These are phyloP conservation scores for Diloba caeruleocephala DNA, from an alignment of 2,888 invertebrate genomes.

Conservation along the genomic window DNA sequence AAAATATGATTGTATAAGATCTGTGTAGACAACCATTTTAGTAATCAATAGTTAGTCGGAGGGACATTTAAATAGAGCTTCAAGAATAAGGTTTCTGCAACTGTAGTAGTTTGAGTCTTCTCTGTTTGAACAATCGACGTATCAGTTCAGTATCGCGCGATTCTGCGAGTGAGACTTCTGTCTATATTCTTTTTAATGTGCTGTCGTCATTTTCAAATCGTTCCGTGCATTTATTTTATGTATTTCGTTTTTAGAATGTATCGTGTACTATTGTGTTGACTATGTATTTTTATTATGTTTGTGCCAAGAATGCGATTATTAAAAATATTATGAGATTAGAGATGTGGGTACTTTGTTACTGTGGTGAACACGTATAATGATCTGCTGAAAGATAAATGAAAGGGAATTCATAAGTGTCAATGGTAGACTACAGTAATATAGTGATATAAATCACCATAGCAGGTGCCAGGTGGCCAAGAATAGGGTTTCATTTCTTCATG, in stretches of 20 bases:
- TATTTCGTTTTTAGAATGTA: conserved; percentile 48
- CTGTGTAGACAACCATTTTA: too few relatives aligned
- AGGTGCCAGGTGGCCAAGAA: neutral
- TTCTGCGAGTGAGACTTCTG: conserved; percentile 24
- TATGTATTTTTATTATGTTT: conserved; percentile 32
- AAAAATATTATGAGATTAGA: conserved; percentile 53
- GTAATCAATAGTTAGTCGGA: too few relatives aligned
- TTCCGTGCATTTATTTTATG: conserved; percentile 49
- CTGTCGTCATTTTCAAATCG: conserved; percentile 36
- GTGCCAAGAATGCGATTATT: conserved; percentile 58
- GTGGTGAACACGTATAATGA: conserved; percentile 33
- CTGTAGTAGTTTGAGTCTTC: too few relatives aligned
- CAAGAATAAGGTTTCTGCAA: too few relatives aligned
- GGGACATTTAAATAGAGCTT: too few relatives aligned
- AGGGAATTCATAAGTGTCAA: conserved; percentile 37
- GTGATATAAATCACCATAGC: conserved; percentile 18
- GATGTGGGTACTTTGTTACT: conserved; percentile 37
- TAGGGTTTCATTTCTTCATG: neutral
- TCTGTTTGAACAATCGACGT: neutral
- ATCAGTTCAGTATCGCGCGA: too few relatives aligned
- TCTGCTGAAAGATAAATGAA: conserved; percentile 41
- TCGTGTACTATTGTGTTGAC: conserved; percentile 53
- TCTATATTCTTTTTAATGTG: too few relatives aligned
- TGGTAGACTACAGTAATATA: conserved; percentile 14
- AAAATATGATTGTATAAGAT: too few relatives aligned